Evolutionary conservation across 1,140 invertebrate species (phyloP).

Genomic region (Vanessa tameamea): DNA sequence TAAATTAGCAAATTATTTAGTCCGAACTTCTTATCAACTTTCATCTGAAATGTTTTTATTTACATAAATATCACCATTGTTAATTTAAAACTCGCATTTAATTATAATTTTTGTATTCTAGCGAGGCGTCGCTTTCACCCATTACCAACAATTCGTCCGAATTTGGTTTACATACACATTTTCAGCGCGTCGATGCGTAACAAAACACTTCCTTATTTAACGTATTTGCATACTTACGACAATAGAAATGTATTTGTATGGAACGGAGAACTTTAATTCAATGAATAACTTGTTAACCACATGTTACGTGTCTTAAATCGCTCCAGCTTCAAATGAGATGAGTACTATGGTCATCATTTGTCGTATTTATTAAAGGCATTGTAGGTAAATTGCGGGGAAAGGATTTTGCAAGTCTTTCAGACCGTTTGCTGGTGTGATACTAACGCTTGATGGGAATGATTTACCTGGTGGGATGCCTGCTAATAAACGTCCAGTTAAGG

Average conservation of each 20-base stretch:
- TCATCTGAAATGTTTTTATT: not conserved
- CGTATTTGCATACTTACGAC: conserved; percentile 42
- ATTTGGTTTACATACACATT: conserved; percentile 29
- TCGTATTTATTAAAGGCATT: too few relatives aligned
- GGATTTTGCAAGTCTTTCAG: too few relatives aligned
- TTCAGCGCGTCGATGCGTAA: conserved; percentile 40
- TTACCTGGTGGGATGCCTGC: too few relatives aligned
- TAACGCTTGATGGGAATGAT: too few relatives aligned
- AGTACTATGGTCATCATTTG: too few relatives aligned
- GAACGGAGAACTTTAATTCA: not conserved
- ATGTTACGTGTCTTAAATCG: not conserved
- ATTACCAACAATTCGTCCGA: conserved; percentile 32
- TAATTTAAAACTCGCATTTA: not conserved
- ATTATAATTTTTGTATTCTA: conserved; percentile 37
- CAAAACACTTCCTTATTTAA: conserved; percentile 46
- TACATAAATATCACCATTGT: not conserved
- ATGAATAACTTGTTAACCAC: not conserved
- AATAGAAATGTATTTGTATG: conserved; percentile 19
- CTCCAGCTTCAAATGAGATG: not conserved
- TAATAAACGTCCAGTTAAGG: too few relatives aligned
- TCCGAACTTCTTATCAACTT: not conserved
- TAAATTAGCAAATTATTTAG: not conserved
- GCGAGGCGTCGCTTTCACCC: conserved; percentile 43
- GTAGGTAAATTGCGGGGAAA: too few relatives aligned
- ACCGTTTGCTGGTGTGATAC: too few relatives aligned